Conservation (phyloP, 2,888 invertebrate genomes). For the Protodeltote pygarga region DNA sequence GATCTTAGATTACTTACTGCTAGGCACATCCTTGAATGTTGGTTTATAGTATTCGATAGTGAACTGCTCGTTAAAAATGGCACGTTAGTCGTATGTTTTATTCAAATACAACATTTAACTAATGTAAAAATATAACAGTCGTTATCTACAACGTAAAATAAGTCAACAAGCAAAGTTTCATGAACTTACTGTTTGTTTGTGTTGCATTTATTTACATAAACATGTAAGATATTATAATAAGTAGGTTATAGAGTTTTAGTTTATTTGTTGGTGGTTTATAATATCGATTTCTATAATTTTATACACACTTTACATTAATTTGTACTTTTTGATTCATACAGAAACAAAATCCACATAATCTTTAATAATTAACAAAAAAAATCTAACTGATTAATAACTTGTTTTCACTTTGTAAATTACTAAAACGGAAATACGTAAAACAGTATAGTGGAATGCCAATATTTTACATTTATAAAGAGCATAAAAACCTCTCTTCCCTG, state of each 20-base stretch:
- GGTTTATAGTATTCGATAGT: slow-evolving; percentile 26
- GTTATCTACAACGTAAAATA: background rate
- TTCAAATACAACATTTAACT: slow-evolving; percentile 21
- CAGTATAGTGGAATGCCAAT: slow-evolving; percentile 21
- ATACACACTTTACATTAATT: too few species aligned
- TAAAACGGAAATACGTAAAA: slow-evolving; percentile 24
- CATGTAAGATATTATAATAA: too few species aligned
- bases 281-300: too few species aligned
- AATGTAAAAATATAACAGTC: slow-evolving; percentile 1
- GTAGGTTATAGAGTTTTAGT: too few species aligned
- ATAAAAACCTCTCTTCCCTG: slow-evolving; percentile 29
- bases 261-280: too few species aligned
- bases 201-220: background rate
- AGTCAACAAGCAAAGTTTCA: background rate
- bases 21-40: slow-evolving; percentile 35
- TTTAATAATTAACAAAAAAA: too few species aligned
- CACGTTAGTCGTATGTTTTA: slow-evolving; percentile 16
- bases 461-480: slow-evolving; percentile 34
- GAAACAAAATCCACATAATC: too few species aligned
- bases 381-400: too few species aligned
- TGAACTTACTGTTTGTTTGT: background rate
- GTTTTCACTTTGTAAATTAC: too few species aligned
- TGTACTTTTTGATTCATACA: too few species aligned
- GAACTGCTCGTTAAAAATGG: slow-evolving; percentile 26
- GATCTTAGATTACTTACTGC: slow-evolving; percentile 43